Percentiles rank a stretch among this genome's conserved stretches.
Evolutionary conservation across 2,888 invertebrate genomes (phyloP).

Genomic region (Deilephila porcellus): DNA sequence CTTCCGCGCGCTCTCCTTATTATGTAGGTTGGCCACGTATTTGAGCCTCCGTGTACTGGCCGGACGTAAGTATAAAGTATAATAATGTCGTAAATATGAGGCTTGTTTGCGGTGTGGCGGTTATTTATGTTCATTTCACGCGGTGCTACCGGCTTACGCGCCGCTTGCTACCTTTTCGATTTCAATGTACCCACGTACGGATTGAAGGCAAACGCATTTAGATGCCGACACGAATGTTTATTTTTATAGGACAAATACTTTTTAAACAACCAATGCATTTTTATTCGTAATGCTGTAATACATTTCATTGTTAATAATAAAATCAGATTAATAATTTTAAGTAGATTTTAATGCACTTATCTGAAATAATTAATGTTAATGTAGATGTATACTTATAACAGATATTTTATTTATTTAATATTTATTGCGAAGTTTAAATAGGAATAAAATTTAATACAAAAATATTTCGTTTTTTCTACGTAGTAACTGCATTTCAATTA

Average conservation of each 20-base stretch:
- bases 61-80: slow-evolving; percentile 75
- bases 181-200: slow-evolving; percentile 38
- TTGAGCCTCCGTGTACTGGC: slow-evolving; percentile 77
- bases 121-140: slow-evolving; percentile 71
- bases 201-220: slow-evolving; percentile 4
- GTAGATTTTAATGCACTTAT: too few species aligned
- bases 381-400: too few species aligned
- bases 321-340: too few species aligned
- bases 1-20: slow-evolving; percentile 82
- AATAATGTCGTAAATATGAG: slow-evolving; percentile 77
- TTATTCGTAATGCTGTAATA: neutral
- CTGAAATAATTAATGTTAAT: too few species aligned
- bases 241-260: neutral
- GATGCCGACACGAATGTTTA: neutral
- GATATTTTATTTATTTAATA: too few species aligned
- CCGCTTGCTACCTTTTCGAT: slow-evolving; percentile 57
- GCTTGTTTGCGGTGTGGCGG: slow-evolving; percentile 72
- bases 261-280: neutral
- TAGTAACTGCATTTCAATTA: too few species aligned
- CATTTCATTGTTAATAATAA: neutral
- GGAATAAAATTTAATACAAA: too few species aligned
- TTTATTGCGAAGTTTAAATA: too few species aligned
- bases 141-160: slow-evolving; percentile 76
- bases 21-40: slow-evolving; percentile 82
- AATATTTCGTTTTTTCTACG: too few species aligned